These are phyloP conservation scores for Brenthis hecate DNA, from an alignment of 2,888 invertebrate genomes.

Conservation along the genomic window DNA sequence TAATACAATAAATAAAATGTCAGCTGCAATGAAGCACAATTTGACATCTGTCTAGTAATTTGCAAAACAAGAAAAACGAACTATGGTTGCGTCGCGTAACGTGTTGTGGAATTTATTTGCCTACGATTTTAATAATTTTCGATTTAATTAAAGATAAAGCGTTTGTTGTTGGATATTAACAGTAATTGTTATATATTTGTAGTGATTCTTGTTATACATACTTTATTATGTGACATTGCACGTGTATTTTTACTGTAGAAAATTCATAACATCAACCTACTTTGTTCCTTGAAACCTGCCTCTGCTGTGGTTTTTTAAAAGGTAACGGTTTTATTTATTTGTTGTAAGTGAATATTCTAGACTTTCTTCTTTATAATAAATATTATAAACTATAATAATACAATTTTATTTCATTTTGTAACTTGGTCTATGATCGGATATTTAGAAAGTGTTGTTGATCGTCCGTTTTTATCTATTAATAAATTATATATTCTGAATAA, in stretches of 20 bases:
- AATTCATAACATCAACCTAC: slow-evolving; percentile 61
- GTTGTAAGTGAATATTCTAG: slow-evolving; percentile 25
- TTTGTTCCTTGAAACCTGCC: slow-evolving; percentile 72
- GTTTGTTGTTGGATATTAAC: slow-evolving; percentile 50
- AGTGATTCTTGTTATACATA: slow-evolving; percentile 59
- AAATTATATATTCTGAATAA: slow-evolving; percentile 19
- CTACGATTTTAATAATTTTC: slow-evolving; percentile 61
- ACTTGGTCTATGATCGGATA: neutral
- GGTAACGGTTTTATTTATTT: slow-evolving; percentile 69
- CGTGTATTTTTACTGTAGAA: slow-evolving; percentile 55
- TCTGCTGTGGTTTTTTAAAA: slow-evolving; percentile 71
- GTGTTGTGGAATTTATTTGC: slow-evolving; percentile 73
- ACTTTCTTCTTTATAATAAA: neutral
- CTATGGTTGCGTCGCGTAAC: slow-evolving; percentile 48
- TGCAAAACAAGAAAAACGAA: slow-evolving; percentile 41
- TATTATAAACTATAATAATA: neutral
- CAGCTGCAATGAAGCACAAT: slow-evolving; percentile 8
- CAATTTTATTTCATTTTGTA: neutral
- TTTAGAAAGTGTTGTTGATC: slow-evolving; percentile 14
- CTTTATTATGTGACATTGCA: slow-evolving; percentile 56
- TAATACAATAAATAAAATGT: neutral
- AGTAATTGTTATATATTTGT: slow-evolving; percentile 52
- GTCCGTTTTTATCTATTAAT: slow-evolving; percentile 23
- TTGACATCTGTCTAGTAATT: slow-evolving; percentile 40
- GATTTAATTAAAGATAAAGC: slow-evolving; percentile 55